These are phyloP conservation scores for Saxicola maurus DNA, from an alignment of 2,797 vertebrate species.

Conservation along the genomic window DNA sequence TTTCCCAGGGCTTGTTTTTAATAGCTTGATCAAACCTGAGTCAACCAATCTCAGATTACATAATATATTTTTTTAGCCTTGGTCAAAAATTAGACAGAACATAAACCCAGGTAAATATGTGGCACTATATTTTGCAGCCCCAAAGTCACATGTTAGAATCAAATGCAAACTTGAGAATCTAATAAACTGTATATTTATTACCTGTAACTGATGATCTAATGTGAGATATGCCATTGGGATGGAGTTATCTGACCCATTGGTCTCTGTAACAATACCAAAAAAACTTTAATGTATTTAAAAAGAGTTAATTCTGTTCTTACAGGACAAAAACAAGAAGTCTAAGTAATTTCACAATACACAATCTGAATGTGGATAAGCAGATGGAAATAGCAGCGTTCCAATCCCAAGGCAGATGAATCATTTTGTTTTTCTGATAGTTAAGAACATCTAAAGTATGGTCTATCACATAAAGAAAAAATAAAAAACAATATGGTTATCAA, in stretches of 20 bases:
- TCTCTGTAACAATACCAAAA: conserved; percentile 80
- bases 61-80: conserved; percentile 44
- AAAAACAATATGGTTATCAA: conserved; percentile 4
- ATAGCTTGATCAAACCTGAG: conserved; percentile 54
- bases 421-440: conserved; percentile 36
- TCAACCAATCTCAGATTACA: conserved; percentile 49
- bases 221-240: conserved; percentile 99
- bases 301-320: neutral
- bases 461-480: conserved; percentile 12
- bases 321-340: neutral
- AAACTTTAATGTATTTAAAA: neutral
- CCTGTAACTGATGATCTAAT: conserved; percentile 97
- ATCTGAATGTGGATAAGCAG: conserved; percentile 44
- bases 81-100: conserved; percentile 32
- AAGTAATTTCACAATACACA: conserved; percentile 12
- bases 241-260: conserved; percentile 97
- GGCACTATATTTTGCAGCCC: neutral
- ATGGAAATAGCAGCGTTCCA: conserved; percentile 48
- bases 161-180: neutral
- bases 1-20: conserved; percentile 55
- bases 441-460: conserved; percentile 8
- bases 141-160: neutral
- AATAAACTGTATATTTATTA: conserved; percentile 61
- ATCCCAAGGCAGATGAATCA: conserved; percentile 48
- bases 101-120: conserved; percentile 37